Evolutionary conservation across 2,888 invertebrate genomes (phyloP).

Genomic region (Chrysodeixis includens): DNA sequence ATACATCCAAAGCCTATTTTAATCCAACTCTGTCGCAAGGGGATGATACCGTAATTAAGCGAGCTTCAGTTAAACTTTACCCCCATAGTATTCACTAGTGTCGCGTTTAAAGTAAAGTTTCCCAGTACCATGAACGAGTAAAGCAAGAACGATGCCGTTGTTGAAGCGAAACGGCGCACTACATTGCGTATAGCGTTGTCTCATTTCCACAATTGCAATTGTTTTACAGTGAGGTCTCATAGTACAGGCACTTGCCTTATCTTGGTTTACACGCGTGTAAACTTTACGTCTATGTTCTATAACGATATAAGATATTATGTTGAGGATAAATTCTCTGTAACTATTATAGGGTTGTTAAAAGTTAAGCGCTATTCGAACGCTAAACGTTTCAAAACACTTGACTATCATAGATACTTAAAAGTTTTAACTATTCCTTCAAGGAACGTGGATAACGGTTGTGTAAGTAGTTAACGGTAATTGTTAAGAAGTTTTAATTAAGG

Average conservation of each 20-base stretch:
- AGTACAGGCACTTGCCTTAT: slow-evolving; percentile 46
- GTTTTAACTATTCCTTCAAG: background rate
- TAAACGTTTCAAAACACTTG: slow-evolving; percentile 16
- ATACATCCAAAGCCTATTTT: slow-evolving; percentile 28
- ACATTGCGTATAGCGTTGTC: too few species aligned
- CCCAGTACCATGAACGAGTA: too few species aligned
- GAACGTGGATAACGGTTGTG: background rate
- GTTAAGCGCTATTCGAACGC: slow-evolving; percentile 25
- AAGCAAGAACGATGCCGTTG: too few species aligned
- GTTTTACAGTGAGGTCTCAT: too few species aligned
- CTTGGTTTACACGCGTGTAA: slow-evolving; percentile 49
- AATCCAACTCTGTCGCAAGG: slow-evolving; percentile 31
- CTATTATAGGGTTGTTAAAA: slow-evolving; percentile 36
- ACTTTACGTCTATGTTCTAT: slow-evolving; percentile 40
- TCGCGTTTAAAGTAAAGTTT: slow-evolving; percentile 31
- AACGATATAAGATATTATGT: slow-evolving; percentile 23
- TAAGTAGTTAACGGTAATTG: slow-evolving; percentile 3
- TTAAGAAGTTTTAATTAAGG: background rate
- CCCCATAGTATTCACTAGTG: slow-evolving; percentile 24
- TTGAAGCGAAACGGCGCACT: too few species aligned
- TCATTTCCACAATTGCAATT: too few species aligned
- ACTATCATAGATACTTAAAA: slow-evolving; percentile 15
- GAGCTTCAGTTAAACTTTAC: slow-evolving; percentile 34
- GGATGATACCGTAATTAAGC: slow-evolving; percentile 49
- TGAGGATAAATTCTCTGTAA: slow-evolving; percentile 30